Conservation (phyloP, 2,113 vertebrate species). For the Eolophus roseicapilla region DNA sequence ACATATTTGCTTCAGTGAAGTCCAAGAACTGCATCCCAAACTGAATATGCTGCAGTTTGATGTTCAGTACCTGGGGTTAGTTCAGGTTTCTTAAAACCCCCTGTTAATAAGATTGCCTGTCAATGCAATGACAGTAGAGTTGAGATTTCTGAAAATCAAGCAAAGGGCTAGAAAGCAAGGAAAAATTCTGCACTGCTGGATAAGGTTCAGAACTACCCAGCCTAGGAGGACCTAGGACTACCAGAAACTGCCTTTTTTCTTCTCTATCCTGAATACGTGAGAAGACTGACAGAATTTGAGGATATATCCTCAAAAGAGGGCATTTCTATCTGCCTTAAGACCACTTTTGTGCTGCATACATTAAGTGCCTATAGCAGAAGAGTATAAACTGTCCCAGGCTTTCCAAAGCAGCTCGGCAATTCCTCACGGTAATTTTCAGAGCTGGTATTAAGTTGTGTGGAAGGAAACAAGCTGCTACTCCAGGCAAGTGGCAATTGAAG, state of each 20-base stretch:
- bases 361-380: not conserved
- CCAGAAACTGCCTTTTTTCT: not conserved
- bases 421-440: not conserved
- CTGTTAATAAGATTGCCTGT: not conserved
- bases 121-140: not conserved
- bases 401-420: not conserved
- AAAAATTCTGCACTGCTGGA: not conserved
- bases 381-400: not conserved
- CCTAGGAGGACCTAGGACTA: not conserved
- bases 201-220: not conserved
- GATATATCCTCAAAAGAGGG: not conserved
- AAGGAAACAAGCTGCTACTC: not conserved
- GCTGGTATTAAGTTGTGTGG: not conserved
- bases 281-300: not conserved
- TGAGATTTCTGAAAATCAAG: not conserved
- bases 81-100: not conserved
- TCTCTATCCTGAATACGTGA: not conserved
- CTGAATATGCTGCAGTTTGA: not conserved
- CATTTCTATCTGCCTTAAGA: not conserved
- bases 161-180: not conserved
- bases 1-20: not conserved
- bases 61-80: not conserved
- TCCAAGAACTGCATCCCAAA: not conserved
- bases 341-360: not conserved
- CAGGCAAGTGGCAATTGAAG: not conserved